These are phyloP conservation scores for Sterrhoptilus dennistouni DNA, from an alignment of 2,113 vertebrate genomes.

Conservation along the genomic window DNA sequence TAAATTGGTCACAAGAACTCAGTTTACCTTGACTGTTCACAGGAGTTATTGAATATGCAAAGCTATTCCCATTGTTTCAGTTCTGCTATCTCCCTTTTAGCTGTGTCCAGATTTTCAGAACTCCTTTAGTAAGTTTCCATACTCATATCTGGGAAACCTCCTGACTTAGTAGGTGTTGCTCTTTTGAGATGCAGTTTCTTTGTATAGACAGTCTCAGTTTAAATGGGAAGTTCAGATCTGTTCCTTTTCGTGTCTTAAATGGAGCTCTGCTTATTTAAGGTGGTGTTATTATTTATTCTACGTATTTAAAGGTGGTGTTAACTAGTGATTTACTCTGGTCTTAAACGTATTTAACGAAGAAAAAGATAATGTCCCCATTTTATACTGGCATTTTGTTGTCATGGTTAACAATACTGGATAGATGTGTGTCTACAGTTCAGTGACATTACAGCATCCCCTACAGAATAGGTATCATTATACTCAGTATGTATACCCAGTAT, in stretches of 20 bases:
- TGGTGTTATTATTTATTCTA: background rate
- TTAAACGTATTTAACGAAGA: background rate
- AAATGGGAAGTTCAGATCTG: background rate
- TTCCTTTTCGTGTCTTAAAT: background rate
- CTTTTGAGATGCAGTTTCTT: background rate
- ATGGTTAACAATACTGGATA: background rate
- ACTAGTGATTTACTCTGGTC: background rate
- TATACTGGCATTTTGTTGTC: background rate
- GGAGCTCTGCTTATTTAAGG: background rate
- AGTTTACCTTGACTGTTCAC: background rate
- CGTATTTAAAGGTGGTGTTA: background rate
- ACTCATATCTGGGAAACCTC: background rate
- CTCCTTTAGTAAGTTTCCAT: background rate
- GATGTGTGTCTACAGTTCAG: background rate
- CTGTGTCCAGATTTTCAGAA: background rate
- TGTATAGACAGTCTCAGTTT: background rate
- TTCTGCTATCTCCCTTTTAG: background rate
- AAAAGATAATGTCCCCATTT: background rate
- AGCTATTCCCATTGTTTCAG: background rate
- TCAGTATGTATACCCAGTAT: background rate
- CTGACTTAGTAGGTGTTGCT: background rate
- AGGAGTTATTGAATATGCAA: background rate
- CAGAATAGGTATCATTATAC: background rate
- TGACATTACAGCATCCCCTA: background rate
- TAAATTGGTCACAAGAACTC: conserved; percentile 49